These are phyloP conservation scores for Autographa gamma DNA, from an alignment of 2,888 invertebrate genomes.

Conservation along the genomic window DNA sequence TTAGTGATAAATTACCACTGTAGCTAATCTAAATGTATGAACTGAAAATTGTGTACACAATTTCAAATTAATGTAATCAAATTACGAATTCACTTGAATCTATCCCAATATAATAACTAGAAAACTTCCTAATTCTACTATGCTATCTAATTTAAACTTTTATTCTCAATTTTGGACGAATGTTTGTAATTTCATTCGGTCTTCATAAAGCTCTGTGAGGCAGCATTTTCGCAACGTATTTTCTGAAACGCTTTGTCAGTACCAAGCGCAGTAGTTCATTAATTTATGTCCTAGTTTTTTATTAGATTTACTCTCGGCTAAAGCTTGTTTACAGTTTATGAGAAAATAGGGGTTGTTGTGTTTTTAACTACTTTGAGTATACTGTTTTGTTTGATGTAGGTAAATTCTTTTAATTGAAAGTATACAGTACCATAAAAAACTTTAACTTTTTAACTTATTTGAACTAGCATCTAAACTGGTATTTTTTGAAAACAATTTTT, in stretches of 20 bases:
- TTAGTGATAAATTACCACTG: too few species aligned
- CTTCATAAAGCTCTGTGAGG: neutral
- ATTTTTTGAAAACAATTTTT: too few species aligned
- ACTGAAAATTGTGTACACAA: too few species aligned
- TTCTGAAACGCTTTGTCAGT: slow-evolving; percentile 6
- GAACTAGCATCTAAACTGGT: too few species aligned
- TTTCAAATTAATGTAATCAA: too few species aligned
- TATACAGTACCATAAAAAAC: too few species aligned
- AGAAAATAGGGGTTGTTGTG: neutral
- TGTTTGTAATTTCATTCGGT: neutral
- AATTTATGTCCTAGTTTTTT: slow-evolving; percentile 2
- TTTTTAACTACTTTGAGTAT: neutral
- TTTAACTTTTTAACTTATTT: too few species aligned
- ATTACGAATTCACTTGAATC: too few species aligned
- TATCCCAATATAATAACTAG: neutral
- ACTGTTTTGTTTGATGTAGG: neutral
- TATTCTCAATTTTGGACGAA: neutral
- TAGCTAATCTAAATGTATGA: too few species aligned
- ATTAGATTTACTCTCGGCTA: neutral
- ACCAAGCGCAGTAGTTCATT: slow-evolving; percentile 6
- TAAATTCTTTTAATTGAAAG: neutral
- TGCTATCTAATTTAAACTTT: slow-evolving; percentile 1
- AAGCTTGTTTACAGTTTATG: neutral
- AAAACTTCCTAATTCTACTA: neutral
- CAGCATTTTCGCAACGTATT: slow-evolving; percentile 4